phyloP scores from a whole-genome alignment of 2,797 vertebrate species.

The Perodicticus potto region DNA sequence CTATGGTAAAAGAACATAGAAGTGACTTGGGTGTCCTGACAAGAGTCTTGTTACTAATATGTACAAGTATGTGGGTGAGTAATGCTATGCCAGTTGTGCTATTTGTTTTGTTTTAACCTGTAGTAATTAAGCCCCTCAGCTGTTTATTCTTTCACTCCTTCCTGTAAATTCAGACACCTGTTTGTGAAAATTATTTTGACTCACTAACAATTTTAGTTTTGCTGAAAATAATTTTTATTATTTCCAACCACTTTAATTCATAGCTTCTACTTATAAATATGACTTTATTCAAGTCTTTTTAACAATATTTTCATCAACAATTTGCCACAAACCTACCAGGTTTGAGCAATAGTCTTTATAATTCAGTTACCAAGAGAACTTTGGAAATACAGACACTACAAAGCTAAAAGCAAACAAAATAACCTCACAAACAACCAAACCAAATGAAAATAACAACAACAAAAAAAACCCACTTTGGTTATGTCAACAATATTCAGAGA shows the following conservation, averaged over 20 bases:
- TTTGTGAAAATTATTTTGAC: slow-evolving; percentile 64
- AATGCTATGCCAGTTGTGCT: background rate
- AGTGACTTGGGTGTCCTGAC: background rate
- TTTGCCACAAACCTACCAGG: slow-evolving; percentile 50
- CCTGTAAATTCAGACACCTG: slow-evolving; percentile 56
- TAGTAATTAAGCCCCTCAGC: background rate
- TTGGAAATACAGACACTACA: slow-evolving; percentile 46
- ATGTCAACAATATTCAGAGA: background rate
- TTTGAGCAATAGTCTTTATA: slow-evolving; percentile 54
- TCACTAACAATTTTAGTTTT: slow-evolving; percentile 61
- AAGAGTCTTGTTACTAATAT: background rate
- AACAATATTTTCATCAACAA: slow-evolving; percentile 34
- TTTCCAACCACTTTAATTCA: slow-evolving; percentile 57
- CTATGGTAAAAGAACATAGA: background rate
- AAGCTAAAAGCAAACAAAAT: slow-evolving; percentile 63
- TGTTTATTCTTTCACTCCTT: slow-evolving; percentile 59
- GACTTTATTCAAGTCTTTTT: slow-evolving; percentile 40
- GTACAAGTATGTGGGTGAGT: background rate
- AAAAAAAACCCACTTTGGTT: background rate
- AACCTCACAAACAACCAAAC: background rate
- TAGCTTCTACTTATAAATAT: slow-evolving; percentile 67
- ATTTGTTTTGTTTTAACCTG: slow-evolving; percentile 49
- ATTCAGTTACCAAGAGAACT: slow-evolving; percentile 19
- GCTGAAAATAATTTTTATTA: slow-evolving; percentile 10
- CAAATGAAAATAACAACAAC: background rate